phyloP scores from a whole-genome alignment of 2,888 invertebrate genomes.

The Lysandra coridon region DNA sequence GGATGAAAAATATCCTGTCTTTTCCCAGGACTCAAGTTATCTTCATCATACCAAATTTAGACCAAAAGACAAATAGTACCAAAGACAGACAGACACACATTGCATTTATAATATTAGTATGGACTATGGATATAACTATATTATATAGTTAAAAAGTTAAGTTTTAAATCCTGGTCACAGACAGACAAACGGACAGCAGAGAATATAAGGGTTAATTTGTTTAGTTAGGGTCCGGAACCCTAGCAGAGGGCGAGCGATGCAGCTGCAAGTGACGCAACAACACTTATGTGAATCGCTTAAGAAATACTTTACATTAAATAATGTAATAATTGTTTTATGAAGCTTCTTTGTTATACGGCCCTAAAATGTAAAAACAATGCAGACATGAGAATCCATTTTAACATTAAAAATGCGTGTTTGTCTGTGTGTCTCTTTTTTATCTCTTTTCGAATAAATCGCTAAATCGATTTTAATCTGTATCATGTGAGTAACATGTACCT shows the following conservation, averaged over 20 bases:
- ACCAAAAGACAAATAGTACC: too few relatives aligned
- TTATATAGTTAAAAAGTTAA: too few relatives aligned
- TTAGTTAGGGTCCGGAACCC: background rate
- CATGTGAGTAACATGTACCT: too few relatives aligned
- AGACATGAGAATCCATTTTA: background rate
- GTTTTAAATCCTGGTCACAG: too few relatives aligned
- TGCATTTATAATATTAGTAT: too few relatives aligned
- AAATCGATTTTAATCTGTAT: background rate
- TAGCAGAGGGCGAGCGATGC: background rate
- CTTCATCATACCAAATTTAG: background rate
- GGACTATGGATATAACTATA: too few relatives aligned
- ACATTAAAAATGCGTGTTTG: background rate
- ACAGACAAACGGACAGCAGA: too few relatives aligned
- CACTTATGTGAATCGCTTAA: background rate
- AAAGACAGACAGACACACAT: too few relatives aligned
- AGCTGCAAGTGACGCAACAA: background rate
- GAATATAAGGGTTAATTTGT: too few relatives aligned
- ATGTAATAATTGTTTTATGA: background rate
- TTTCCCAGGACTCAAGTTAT: background rate
- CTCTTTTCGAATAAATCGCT: background rate
- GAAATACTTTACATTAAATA: constrained; percentile 12
- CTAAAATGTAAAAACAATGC: background rate
- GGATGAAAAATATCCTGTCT: too few relatives aligned
- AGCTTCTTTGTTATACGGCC: background rate
- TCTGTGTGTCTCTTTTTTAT: too few relatives aligned